These are phyloP conservation scores for Romanomermis culicivorax DNA, from an alignment of 2,888 invertebrate genomes.

Conservation along the genomic window DNA sequence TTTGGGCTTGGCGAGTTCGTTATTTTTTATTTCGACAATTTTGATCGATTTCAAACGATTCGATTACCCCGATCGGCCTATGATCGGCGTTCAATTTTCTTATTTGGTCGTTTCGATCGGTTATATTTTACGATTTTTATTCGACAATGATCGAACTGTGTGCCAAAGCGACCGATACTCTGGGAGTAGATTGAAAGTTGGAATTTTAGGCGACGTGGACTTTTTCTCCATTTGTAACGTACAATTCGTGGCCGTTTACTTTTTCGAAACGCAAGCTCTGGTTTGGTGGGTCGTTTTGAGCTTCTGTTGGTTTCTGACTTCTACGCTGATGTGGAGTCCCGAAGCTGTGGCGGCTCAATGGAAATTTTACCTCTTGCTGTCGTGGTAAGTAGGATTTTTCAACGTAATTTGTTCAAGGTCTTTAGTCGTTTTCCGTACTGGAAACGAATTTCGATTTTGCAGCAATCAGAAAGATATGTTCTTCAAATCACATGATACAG, in stretches of 20 bases:
- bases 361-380: slow-evolving; percentile 82
- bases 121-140: slow-evolving; percentile 51
- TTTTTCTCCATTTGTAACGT: slow-evolving; percentile 64
- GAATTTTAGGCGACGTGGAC: slow-evolving; percentile 27
- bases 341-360: slow-evolving; percentile 84
- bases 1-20: slow-evolving; percentile 76
- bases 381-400: slow-evolving; percentile 46
- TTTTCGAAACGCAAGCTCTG: slow-evolving; percentile 94
- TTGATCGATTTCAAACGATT: slow-evolving; percentile 69
- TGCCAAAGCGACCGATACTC: too few relatives aligned
- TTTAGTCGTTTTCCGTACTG: too few relatives aligned
- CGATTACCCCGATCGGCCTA: slow-evolving; percentile 81
- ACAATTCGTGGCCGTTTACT: slow-evolving; percentile 83
- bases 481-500: too few relatives aligned
- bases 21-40: slow-evolving; percentile 88
- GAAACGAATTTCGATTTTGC: too few relatives aligned
- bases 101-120: slow-evolving; percentile 73
- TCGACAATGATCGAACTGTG: slow-evolving; percentile 53
- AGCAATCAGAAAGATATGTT: too few relatives aligned
- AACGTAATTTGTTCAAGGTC: too few relatives aligned
- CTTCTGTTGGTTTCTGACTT: slow-evolving; percentile 91
- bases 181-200: too few relatives aligned
- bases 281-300: slow-evolving; percentile 84
- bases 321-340: slow-evolving; percentile 93
- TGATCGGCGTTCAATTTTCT: slow-evolving; percentile 86